Evolutionary conservation across 2,888 invertebrate genomes (phyloP).

Genomic region (Eurytoma adleriae): DNA sequence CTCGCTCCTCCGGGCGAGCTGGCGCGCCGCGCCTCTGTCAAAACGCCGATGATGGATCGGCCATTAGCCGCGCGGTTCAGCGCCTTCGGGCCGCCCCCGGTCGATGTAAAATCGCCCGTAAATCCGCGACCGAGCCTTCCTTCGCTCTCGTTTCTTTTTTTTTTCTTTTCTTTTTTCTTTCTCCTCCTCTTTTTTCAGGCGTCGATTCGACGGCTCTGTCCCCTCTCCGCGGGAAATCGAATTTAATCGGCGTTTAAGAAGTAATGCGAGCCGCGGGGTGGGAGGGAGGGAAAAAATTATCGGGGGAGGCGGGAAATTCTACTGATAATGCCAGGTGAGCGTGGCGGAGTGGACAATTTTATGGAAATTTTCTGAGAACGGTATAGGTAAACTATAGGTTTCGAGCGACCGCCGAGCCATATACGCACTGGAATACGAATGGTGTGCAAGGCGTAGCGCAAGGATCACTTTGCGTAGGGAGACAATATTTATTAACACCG

Average conservation of each 20-base stretch:
- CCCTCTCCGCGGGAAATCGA: not conserved
- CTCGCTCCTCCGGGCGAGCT: not conserved
- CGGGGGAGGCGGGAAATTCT: too few species aligned
- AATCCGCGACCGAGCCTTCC: conserved; percentile 56
- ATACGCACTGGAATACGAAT: too few species aligned
- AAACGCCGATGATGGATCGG: conserved; percentile 72
- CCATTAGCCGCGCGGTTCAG: conserved; percentile 65
- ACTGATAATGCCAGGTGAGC: too few species aligned
- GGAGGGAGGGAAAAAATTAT: too few species aligned
- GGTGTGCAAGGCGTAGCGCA: too few species aligned
- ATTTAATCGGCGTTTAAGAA: not conserved
- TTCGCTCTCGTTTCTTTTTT: conserved; percentile 7
- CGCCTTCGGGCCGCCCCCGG: conserved; percentile 61
- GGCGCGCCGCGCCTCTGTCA: conserved; percentile 63
- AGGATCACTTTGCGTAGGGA: too few species aligned
- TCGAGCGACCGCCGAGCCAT: too few species aligned
- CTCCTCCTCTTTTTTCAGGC: not conserved
- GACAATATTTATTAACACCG: too few species aligned
- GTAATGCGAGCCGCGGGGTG: too few species aligned
- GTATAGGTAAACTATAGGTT: too few species aligned
- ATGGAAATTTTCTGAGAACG: too few species aligned
- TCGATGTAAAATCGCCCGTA: conserved; percentile 65
- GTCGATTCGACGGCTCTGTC: not conserved
- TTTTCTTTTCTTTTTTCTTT: not conserved
- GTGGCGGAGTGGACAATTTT: too few species aligned